A percentile compares a stretch with the other conserved stretches of the same genome.
Evolutionary conservation across 2,797 vertebrate species (phyloP).

Genomic region (Hypotaenidia philippensis): DNA sequence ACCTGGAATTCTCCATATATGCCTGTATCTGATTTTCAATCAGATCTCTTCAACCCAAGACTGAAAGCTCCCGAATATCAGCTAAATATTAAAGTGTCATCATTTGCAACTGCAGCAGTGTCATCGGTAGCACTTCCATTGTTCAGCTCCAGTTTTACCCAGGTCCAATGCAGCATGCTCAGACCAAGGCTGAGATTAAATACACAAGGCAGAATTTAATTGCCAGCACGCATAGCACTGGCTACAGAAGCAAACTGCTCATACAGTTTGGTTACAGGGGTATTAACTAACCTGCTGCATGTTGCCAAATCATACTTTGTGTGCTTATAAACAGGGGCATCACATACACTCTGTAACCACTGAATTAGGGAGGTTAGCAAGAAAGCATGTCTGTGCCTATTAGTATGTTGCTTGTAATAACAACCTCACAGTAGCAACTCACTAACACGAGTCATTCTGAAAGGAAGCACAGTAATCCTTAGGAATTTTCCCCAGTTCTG

Average conservation of each 20-base stretch:
- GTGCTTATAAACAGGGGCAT: not conserved
- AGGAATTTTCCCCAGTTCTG: not conserved
- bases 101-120: slow-evolving; percentile 45
- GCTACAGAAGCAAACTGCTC: not conserved
- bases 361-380: not conserved
- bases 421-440: not conserved
- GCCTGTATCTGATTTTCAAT: slow-evolving; percentile 82
- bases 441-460: not conserved
- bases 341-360: rapidly evolving
- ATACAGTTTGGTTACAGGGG: not conserved
- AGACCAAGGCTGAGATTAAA: not conserved
- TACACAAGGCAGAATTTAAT: not conserved
- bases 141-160: not conserved
- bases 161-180: not conserved
- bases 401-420: rapidly evolving
- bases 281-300: not conserved
- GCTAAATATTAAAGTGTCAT: slow-evolving; percentile 56
- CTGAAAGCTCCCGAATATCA: slow-evolving; percentile 76
- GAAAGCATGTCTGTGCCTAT: not conserved
- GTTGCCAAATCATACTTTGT: not conserved
- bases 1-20: slow-evolving; percentile 75
- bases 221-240: not conserved
- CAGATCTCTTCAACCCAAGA: slow-evolving; percentile 77
- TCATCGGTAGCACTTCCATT: slow-evolving; percentile 1
- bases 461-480: not conserved